Base-by-base conservation (phyloP, 2,113 vertebrate genomes). In the Ceyx margarethae region DNA sequence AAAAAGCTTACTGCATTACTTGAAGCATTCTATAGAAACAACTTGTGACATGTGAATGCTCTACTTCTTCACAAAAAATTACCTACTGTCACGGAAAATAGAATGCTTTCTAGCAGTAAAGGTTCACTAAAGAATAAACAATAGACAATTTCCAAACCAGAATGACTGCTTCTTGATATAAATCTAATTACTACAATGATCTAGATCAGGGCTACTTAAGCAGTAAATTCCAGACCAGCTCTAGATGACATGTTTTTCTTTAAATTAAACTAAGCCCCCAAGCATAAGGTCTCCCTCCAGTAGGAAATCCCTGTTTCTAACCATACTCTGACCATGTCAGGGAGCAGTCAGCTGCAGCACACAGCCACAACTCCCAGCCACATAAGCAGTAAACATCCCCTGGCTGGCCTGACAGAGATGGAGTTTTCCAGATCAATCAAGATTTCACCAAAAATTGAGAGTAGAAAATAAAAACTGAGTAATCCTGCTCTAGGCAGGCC, bases 221-320 rank as follows among this genome's bases (percentile, higher is more conserved):
- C 28, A 58, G 26, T 25, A 54, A 66, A 57, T 31, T 62, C 42
- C 57, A 37, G 9, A 71, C 26, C 62, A 85, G 21, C 33, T 79
- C 68, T 50, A 21, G 20, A 58, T 0, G 0, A 73, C 17, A 74
- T 64, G 35, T 1, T 40, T 57, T 22, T 28, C 21, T 29, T 46
- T 42, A 62, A 74, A 20, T 26, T 62, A 79, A 62, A 25, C 26
- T 68, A 57, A 54, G 12, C 23, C 22, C 23, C 56, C 37, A 66
- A 5, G 23, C 9, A 21, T 1, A 0, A 62, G 13, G 16, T 26
- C 5, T 61, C 11, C 15, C 14, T 57, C 11, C 67, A 37, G 16
- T 5, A 28, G 42, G 58, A 72, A 7, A 9, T 26, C 7, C 26
- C 26, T 10, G 0, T 29, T 29, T 42, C 58, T 42, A 37, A 19